Percentiles rank a stretch among this genome's conserved stretches.
Evolutionary conservation across 2,113 vertebrate genomes (phyloP).

Genomic region (Phyllopteryx taeniolatus): DNA sequence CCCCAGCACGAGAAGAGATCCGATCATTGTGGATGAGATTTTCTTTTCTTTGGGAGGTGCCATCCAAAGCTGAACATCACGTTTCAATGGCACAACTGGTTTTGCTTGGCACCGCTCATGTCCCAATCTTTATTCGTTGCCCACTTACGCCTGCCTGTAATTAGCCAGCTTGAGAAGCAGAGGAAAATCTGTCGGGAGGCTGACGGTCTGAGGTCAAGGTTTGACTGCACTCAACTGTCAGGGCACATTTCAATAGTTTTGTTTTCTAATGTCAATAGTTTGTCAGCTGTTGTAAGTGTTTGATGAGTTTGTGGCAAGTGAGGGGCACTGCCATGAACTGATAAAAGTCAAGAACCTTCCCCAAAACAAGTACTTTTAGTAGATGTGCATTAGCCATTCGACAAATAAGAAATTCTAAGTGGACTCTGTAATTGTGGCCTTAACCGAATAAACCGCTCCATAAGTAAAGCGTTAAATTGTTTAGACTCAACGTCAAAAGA

Average conservation of each 20-base stretch:
- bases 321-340: too few relatives aligned
- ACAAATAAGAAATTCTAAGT: too few relatives aligned
- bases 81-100: conserved; percentile 12
- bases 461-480: background rate
- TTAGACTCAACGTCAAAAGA: background rate
- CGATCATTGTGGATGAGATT: background rate
- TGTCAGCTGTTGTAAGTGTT: too few relatives aligned
- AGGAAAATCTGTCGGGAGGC: conserved; percentile 9
- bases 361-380: too few relatives aligned
- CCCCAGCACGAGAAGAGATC: background rate
- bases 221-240: conserved; percentile 19
- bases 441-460: too few relatives aligned
- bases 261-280: too few relatives aligned
- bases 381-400: too few relatives aligned
- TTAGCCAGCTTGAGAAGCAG: conserved; percentile 32
- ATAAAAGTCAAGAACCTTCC: too few relatives aligned
- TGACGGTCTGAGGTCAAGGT: conserved; percentile 2
- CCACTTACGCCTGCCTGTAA: conserved; percentile 19
- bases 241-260: background rate
- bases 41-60: conserved; percentile 3
- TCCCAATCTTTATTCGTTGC: conserved; percentile 4
- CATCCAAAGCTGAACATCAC: background rate
- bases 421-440: too few relatives aligned
- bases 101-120: conserved; percentile 10
- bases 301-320: too few relatives aligned